Evolutionary conservation across 2,888 invertebrate species (phyloP).

Genomic region (Lasioglossum leucozonium): DNA sequence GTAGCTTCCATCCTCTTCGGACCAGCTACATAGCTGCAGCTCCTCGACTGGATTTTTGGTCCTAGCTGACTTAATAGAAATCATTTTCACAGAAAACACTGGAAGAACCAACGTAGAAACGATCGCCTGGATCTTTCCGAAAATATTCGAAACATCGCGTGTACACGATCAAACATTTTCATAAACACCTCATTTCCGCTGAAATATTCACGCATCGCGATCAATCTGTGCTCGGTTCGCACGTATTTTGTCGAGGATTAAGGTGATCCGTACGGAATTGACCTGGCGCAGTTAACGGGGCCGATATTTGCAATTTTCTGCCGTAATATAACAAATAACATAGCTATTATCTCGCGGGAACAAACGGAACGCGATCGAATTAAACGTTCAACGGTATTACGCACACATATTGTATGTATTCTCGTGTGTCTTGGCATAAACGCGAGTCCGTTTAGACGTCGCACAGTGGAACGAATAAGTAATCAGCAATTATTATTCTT

Average conservation of each 20-base stretch:
- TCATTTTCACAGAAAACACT: background rate
- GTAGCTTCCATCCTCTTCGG: background rate
- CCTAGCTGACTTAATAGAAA: background rate
- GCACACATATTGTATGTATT: background rate
- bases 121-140: background rate
- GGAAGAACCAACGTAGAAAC: background rate
- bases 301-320: constrained; percentile 10
- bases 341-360: background rate
- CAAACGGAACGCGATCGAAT: constrained; percentile 4
- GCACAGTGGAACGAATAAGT: no score
- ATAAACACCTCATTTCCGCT: background rate
- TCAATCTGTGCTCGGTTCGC: background rate
- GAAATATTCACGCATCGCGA: background rate
- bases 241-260: background rate
- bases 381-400: background rate
- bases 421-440: background rate
- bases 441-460: background rate
- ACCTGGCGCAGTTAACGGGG: background rate
- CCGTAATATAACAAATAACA: constrained; percentile 3
- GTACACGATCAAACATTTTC: background rate
- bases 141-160: background rate
- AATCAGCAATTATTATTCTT: background rate
- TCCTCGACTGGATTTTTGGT: background rate
- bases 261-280: background rate
- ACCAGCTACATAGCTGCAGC: background rate